phyloP scores from a whole-genome alignment of 2,888 invertebrate species.

The Chromoteleia sp. region DNA sequence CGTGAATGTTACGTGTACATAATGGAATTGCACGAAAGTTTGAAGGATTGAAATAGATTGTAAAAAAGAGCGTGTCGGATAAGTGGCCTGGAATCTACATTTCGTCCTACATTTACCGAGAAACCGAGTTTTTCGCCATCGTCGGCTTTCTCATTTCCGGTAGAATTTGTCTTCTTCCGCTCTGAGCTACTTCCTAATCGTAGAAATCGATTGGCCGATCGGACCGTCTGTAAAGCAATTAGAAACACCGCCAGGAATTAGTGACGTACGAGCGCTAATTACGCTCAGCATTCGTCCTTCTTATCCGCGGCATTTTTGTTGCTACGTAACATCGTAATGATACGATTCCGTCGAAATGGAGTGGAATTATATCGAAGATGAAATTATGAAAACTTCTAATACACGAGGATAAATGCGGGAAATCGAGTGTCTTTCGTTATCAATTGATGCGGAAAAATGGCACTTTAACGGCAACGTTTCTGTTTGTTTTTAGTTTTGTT shows the following conservation, averaged over 20 bases:
- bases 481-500: no score
- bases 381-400: conserved; percentile 35
- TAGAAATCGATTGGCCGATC: conserved; percentile 68
- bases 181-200: conserved; percentile 66
- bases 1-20: conserved; percentile 49
- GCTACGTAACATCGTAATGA: conserved; percentile 46
- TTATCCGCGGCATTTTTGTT: conserved; percentile 26
- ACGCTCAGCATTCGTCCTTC: no score
- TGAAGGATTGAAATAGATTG: conserved; percentile 57
- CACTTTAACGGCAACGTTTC: background rate
- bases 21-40: conserved; percentile 51
- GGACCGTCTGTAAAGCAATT: conserved; percentile 59
- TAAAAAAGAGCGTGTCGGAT: conserved; percentile 64
- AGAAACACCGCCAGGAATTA: conserved; percentile 42
- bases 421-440: conserved; percentile 17
- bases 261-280: conserved; percentile 46
- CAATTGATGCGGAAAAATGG: background rate
- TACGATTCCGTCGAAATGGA: conserved; percentile 31
- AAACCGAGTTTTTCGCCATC: conserved; percentile 75
- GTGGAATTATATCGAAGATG: conserved; percentile 51
- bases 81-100: conserved; percentile 68
- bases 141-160: conserved; percentile 81
- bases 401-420: background rate
- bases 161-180: conserved; percentile 74
- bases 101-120: conserved; percentile 71